Evolutionary conservation across 2,888 invertebrate genomes (phyloP).

Genomic region (Lissonota sp.): DNA sequence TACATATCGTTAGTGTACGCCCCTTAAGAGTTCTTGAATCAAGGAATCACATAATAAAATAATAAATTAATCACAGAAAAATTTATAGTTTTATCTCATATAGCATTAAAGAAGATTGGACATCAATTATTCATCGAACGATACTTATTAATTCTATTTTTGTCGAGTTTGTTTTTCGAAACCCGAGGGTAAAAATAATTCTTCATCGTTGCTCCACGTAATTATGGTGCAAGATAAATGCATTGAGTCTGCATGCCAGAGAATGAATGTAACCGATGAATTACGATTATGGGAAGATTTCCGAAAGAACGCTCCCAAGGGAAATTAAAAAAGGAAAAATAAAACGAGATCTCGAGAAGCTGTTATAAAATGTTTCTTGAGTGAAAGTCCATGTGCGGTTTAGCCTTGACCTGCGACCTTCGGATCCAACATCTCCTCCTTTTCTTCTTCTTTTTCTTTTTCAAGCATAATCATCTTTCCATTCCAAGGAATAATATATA

Average conservation of each 20-base stretch:
- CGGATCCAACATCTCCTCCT: slow-evolving; percentile 68
- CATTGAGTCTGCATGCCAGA: background rate
- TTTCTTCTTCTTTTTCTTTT: slow-evolving; percentile 39
- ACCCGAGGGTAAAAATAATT: background rate
- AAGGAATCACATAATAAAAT: background rate
- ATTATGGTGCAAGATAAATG: background rate
- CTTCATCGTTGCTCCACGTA: slow-evolving; percentile 14
- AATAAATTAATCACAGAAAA: background rate
- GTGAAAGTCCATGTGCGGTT: slow-evolving; percentile 77
- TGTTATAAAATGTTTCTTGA: slow-evolving; percentile 52
- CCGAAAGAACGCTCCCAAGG: slow-evolving; percentile 78
- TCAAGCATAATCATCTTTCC: background rate
- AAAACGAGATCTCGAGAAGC: slow-evolving; percentile 50
- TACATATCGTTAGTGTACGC: background rate
- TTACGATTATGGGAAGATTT: slow-evolving; percentile 77
- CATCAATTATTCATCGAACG: background rate
- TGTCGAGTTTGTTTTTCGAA: background rate
- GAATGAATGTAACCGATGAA: slow-evolving; percentile 43
- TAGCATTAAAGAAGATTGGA: background rate
- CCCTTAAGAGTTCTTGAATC: background rate
- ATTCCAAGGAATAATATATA: background rate
- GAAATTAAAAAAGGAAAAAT: slow-evolving; percentile 41
- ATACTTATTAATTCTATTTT: background rate
- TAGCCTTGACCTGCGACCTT: slow-evolving; percentile 83
- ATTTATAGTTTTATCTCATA: background rate